Conservation (phyloP, 1,140 invertebrate species). For the Pseudomyrmex cubaensis region DNA sequence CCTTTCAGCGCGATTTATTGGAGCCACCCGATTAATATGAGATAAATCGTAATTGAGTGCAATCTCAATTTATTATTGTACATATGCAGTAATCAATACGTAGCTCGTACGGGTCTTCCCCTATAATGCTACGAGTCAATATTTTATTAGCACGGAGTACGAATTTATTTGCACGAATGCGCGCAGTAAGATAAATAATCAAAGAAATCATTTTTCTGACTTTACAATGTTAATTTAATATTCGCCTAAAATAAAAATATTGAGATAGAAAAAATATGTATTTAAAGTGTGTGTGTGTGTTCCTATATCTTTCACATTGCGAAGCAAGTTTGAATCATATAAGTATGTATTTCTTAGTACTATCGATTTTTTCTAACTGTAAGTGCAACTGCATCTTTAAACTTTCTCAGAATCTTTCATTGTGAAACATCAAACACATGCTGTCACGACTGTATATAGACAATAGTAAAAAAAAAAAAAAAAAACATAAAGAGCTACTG, state of each 20-base stretch:
- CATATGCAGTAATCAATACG: slow-evolving; percentile 25
- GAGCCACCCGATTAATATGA: slow-evolving; percentile 44
- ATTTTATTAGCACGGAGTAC: background rate
- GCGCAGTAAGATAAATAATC: background rate
- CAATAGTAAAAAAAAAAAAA: no score
- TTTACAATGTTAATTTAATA: background rate
- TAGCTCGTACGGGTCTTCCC: background rate
- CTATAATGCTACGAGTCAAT: background rate
- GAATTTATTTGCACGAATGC: background rate
- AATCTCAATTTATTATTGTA: slow-evolving; percentile 57
- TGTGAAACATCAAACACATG: background rate
- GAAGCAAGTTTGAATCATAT: background rate
- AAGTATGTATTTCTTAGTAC: background rate
- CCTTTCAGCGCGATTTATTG: slow-evolving; percentile 53
- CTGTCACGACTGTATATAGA: background rate
- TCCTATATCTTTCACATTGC: no score
- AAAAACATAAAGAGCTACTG: slow-evolving; percentile 5
- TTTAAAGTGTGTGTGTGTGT: background rate
- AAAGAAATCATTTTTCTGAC: background rate
- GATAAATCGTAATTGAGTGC: slow-evolving; percentile 50
- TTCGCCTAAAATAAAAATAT: background rate
- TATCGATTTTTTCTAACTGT: background rate
- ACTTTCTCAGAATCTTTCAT: background rate
- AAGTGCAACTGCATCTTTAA: background rate
- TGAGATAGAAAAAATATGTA: no score